Evolutionary conservation across 2,888 invertebrate species (phyloP), one percentile per base, ranked within the genome.

Genomic region (Apoda limacodes): DNA sequence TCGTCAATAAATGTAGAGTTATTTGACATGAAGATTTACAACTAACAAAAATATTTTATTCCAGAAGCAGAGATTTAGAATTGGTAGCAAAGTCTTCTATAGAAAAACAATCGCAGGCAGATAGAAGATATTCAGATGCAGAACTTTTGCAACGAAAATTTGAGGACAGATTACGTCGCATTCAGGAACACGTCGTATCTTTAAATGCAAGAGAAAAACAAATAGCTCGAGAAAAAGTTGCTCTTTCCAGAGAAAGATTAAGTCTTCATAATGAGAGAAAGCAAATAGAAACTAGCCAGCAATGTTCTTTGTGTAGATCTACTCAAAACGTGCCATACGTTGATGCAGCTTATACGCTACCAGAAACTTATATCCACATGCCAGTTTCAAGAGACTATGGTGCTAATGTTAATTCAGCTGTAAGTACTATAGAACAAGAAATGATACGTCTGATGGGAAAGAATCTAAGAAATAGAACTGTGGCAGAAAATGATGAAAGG

Each of bases 201-300:
- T 47, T 86, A 10, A 78, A 83, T 11, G 52, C 60, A 7, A 71
- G 85, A 44, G 86, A 86, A 40, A 85, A 85, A 45, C 83, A 84
- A 42, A 72, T 86, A 20, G 83, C 85, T 0, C 83, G 75, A 52
- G 86, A 86, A 45, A 86, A 86, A 54, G 80, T 86, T 0, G 63
- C 72, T 2, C 46, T 86, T 6, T 85, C 85, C 0, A 82, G 83
- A 43, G 85, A 86, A 50, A 67, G 85, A 42, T 45, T 86, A 30
- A 67, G 66, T 32, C 54, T 85, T 13, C 84, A 85, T 38, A 83
- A 82, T 25, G 74, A 82, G 33, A 66, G 71, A 34, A 83, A 78
- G 44, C 71, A 82, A 45, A 65, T 82, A 17, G 78, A 78, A 28
- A 52, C 52, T 28, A 58, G 55, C 41, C 67, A 66, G 24, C 70